Conservation (phyloP, 2,113 vertebrate species). For the Petaurus breviceps region DNA sequence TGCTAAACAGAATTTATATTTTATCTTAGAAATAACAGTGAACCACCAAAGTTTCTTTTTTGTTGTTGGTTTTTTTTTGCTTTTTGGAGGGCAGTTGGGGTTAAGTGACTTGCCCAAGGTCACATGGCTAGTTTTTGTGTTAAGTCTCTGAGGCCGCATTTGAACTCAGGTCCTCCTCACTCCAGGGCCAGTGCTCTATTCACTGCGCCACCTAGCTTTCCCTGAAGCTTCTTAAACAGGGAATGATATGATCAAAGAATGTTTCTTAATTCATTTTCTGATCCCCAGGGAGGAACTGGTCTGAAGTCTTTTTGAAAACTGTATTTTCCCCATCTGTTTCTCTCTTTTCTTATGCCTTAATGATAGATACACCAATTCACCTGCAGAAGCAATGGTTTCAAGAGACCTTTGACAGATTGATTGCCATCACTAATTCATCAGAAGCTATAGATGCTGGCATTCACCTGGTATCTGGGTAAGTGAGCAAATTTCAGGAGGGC, state of each 20-base stretch:
- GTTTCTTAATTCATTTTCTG: background rate
- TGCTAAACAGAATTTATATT: background rate
- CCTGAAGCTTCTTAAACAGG: background rate
- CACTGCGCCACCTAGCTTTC: no score
- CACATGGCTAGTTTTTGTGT: no score
- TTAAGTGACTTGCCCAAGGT: no score
- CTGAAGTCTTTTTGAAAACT: background rate
- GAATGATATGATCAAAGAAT: background rate
- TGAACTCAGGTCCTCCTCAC: no score
- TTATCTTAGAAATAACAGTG: background rate
- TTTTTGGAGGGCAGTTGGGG: no score
- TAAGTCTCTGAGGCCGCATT: no score
- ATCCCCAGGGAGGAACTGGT: background rate
- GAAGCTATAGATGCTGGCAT: constrained; percentile 89
- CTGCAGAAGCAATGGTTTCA: constrained; percentile 91
- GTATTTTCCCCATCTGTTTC: constrained; percentile 1
- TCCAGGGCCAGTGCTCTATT: no score
- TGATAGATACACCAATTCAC: constrained; percentile 85
- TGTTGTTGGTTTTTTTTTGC: no score
- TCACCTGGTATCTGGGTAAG: constrained; percentile 92
- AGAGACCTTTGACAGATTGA: constrained; percentile 90
- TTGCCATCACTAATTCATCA: constrained; percentile 85
- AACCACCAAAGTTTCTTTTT: background rate
- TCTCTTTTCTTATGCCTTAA: constrained; percentile 31
- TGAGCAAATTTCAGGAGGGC: background rate